phyloP scores from a whole-genome alignment of 1,140 invertebrate species.

The Euglossa dilemma region DNA sequence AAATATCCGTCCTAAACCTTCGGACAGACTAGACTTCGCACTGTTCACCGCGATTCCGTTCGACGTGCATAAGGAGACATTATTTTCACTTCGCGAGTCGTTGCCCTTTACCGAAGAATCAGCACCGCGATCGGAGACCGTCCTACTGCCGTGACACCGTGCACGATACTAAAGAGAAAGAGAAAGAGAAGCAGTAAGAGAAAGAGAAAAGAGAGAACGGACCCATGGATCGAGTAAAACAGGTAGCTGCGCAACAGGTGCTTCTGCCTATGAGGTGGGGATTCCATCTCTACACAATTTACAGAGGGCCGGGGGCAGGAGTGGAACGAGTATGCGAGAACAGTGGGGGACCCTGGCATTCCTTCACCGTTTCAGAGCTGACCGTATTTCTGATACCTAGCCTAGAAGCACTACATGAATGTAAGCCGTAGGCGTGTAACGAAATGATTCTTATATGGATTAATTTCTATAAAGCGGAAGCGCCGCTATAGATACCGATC shows the following conservation, averaged over 20 bases:
- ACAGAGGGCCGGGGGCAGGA: neutral
- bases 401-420: conserved; percentile 36
- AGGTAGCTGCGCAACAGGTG: conserved; percentile 80
- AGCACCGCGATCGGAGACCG: conserved; percentile 29
- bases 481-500: neutral
- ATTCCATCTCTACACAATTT: conserved; percentile 32
- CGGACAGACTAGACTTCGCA: neutral
- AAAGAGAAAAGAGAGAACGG: conserved; percentile 57
- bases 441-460: conserved; percentile 29
- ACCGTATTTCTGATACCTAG: conserved; percentile 46
- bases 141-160: conserved; percentile 65
- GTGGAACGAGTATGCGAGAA: conserved; percentile 21
- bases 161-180: conserved; percentile 64
- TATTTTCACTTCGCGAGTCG: conserved; percentile 37
- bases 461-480: neutral
- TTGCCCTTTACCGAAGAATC: conserved; percentile 42
- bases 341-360: conserved; percentile 38
- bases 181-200: conserved; percentile 49
- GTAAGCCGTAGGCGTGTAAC: conserved; percentile 30
- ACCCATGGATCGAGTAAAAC: conserved; percentile 70
- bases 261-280: conserved; percentile 66
- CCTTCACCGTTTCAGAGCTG: conserved; percentile 48
- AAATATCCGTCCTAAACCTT: neutral
- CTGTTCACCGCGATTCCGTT: conserved; percentile 13
- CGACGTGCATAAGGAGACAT: conserved; percentile 38